phyloP scores from a whole-genome alignment of 2,888 invertebrate species.

The Lasioglossum vierecki region DNA sequence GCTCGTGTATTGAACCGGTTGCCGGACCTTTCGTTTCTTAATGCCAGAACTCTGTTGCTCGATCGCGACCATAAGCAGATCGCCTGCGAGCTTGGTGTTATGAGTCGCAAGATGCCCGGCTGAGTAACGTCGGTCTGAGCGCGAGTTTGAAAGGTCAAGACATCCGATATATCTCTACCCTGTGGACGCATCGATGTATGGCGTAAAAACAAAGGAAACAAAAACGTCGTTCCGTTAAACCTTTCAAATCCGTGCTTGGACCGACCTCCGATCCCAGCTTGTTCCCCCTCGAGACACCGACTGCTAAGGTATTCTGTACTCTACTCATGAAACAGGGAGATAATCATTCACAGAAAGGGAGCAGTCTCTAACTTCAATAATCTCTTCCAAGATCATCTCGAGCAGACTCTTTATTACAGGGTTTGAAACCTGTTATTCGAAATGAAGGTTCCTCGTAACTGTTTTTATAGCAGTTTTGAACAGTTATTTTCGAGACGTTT shows the following conservation, averaged over 20 bases:
- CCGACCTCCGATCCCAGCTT: slow-evolving; percentile 69
- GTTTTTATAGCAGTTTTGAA: not conserved
- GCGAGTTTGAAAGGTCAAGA: slow-evolving; percentile 77
- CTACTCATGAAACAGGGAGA: slow-evolving; percentile 9
- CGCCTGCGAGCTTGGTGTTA: slow-evolving; percentile 80
- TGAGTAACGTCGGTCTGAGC: slow-evolving; percentile 84
- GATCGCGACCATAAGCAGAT: slow-evolving; percentile 82
- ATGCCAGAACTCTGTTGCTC: slow-evolving; percentile 80
- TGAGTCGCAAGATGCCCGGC: slow-evolving; percentile 83
- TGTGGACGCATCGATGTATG: slow-evolving; percentile 41
- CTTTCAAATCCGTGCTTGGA: slow-evolving; percentile 82
- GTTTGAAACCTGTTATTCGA: not conserved
- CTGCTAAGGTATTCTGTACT: slow-evolving; percentile 43
- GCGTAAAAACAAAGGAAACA: slow-evolving; percentile 26
- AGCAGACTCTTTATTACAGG: not conserved
- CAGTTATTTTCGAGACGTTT: not conserved
- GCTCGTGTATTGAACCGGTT: slow-evolving; percentile 80
- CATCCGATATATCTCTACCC: slow-evolving; percentile 39
- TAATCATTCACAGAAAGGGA: not conserved
- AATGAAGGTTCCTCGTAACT: no score
- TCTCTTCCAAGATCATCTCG: not conserved
- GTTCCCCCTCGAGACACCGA: slow-evolving; percentile 50
- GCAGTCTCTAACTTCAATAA: not conserved
- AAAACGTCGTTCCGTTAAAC: slow-evolving; percentile 59
- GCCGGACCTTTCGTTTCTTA: slow-evolving; percentile 81